phyloP scores from a whole-genome alignment of 2,888 invertebrate species.

The Myathropa florea region DNA sequence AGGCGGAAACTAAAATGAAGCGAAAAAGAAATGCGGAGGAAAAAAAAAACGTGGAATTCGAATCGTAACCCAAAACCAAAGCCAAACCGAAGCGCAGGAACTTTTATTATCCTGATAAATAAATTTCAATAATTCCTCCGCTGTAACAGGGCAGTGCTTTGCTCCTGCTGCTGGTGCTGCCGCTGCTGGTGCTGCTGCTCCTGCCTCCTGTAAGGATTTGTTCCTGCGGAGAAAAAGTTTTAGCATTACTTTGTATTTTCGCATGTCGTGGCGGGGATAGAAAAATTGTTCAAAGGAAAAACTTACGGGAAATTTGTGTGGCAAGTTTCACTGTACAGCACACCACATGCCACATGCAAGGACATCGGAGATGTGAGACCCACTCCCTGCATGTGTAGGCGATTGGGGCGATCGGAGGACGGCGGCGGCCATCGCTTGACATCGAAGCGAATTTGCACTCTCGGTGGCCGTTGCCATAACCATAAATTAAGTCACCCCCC shows the following conservation, averaged over 20 bases:
- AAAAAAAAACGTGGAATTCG: constrained; percentile 2
- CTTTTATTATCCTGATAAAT: constrained; percentile 67
- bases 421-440: constrained; percentile 19
- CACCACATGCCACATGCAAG: background rate
- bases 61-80: constrained; percentile 30
- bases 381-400: background rate
- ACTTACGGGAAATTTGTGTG: constrained; percentile 60
- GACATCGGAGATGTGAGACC: background rate
- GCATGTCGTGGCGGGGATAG: background rate
- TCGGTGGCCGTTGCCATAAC: constrained; percentile 42
- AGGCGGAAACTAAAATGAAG: background rate
- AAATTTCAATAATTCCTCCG: constrained; percentile 68
- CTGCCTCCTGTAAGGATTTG: constrained; percentile 54
- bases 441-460: constrained; percentile 68
- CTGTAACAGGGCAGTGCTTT: background rate
- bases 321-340: constrained; percentile 34
- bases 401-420: background rate
- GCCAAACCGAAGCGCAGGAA: constrained; percentile 34
- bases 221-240: constrained; percentile 51
- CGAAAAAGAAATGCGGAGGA: background rate
- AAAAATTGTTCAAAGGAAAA: constrained; percentile 17
- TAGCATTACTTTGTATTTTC: constrained; percentile 59
- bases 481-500: constrained; percentile 61
- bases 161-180: background rate
- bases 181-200: background rate